phyloP scores from a whole-genome alignment of 2,113 vertebrate species.

The Mustelus asterias region DNA sequence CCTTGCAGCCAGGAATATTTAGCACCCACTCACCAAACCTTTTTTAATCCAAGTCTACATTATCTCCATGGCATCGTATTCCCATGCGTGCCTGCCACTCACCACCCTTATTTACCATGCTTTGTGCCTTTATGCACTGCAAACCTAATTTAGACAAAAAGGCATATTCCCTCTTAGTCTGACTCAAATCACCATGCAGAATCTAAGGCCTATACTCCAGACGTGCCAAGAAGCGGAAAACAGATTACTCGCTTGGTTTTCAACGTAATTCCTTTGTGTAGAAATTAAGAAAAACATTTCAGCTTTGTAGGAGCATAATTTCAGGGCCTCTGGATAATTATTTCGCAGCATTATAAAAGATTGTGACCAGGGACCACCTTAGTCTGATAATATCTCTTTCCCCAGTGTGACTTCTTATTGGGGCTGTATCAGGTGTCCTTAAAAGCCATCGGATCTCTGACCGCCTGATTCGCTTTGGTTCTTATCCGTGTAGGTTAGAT shows the following conservation, averaged over 20 bases:
- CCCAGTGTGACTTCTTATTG: not conserved
- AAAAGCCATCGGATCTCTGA: not conserved
- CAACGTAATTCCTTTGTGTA: not conserved
- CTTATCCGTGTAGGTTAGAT: not conserved
- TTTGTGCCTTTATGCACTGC: no score
- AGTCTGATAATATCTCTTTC: not conserved
- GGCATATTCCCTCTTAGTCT: not conserved
- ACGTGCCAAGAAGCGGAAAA: not conserved
- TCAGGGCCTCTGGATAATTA: conserved; percentile 14
- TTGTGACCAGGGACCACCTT: not conserved
- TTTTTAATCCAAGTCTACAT: no score
- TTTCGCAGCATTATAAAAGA: not conserved
- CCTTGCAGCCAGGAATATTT: no score
- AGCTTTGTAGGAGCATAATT: not conserved
- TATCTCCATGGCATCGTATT: no score
- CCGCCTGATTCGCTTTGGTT: not conserved
- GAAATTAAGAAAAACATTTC: not conserved
- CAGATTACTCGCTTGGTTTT: not conserved
- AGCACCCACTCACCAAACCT: no score
- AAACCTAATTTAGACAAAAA: no score
- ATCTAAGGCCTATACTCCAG: not conserved
- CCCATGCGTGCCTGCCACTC: no score
- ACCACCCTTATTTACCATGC: no score
- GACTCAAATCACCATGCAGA: no score
- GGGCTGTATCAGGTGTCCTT: not conserved